Evolutionary conservation across 2,113 vertebrate genomes (phyloP), one percentile per base, ranked within the genome.

Genomic region (Paraplagusia blochii): DNA sequence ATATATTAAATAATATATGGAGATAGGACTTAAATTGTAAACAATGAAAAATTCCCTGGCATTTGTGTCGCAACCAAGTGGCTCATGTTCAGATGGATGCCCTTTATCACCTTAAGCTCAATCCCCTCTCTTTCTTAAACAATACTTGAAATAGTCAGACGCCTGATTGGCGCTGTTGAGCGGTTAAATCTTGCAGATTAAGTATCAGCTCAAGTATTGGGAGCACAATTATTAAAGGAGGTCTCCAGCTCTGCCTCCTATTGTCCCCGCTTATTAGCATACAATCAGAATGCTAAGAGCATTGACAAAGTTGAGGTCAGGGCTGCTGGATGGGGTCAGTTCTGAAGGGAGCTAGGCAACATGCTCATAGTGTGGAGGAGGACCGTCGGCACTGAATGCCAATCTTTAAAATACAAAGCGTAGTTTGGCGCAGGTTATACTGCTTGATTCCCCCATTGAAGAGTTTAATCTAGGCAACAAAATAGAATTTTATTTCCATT

Each of bases 261-360:
- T 67, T 66, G 54, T 39, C 70, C 55, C 75, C 63, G 71, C 83
- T 82, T 85, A 87, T 91, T 90, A 88, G 87, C 87, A 90, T 90
- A 88, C 82, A 87, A 90, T 91, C 88, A 88, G 88, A 88, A 90
- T 89, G 88, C 88, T 69, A 79, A 79, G 85, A 82, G 74, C 74
- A 35, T 64, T 76, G 52, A 83, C 88, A 90, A 89, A 85, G 80
- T 76, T 50, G 82, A 74, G 89, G 88, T 90, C 90, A 88, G 57
- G 76, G 76, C 72, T 58, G 74, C 76, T 63, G 84, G 84, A 87
- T 82, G 77, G 79, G 86, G 86, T 86, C 82, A 85, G 69, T 70
- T 77, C 80, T 76, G 81, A 81, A 73, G 83, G 83, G 44, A 73
- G 73, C 78, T 70, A 57, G 70, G 81, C 81, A 85, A 84, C 79